Evolutionary conservation across 2,797 vertebrate genomes (phyloP), one percentile per base, ranked within the genome.

Genomic region (Pseudopleuronectes americanus): DNA sequence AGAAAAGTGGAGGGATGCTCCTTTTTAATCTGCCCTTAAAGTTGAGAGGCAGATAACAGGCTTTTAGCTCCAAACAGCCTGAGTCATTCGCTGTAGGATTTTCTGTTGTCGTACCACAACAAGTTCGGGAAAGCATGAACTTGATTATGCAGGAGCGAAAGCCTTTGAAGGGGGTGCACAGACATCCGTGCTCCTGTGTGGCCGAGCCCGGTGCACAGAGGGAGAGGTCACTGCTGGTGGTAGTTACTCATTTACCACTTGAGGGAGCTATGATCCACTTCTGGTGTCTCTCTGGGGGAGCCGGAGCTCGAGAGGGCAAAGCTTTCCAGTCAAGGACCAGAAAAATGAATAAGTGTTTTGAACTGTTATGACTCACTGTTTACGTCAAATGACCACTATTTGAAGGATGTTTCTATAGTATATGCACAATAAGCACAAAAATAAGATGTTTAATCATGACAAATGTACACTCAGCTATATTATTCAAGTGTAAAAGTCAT

Each of bases 1-100:
- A 78, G 64, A 78, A 83, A 85, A 80, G 70, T 86, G 76, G 62
- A 76, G 69, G 83, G 83, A 89, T 84, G 74, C 76, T 88, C 53
- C 73, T 78, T 45, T 85, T 84, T 90, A 91, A 90, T 90, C 90
- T 85, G 36, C 78, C 88, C 87, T 90, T 85, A 82, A 80, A 86
- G 83, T 87, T 82, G 74, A 91, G 87, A 86, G 80, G 86, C 85
- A 85, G 86, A 92, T 90, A 88, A 87, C 84, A 83, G 75, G 86
- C 86, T 89, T 88, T 87, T 76, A 90, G 82, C 80, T 76, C 54
- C 83, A 85, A 89, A 82, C 87, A 87, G 81, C 77, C 77, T 6
- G 64, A 87, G 79, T 84, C 83, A 84, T 81, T 86, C 73, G 72
- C 87, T 69, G 22, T 68, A 80, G 89, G 87, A 91, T 89, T 89